Evolutionary conservation across 2,888 invertebrate genomes (phyloP).

Genomic region (Thera obeliscata): DNA sequence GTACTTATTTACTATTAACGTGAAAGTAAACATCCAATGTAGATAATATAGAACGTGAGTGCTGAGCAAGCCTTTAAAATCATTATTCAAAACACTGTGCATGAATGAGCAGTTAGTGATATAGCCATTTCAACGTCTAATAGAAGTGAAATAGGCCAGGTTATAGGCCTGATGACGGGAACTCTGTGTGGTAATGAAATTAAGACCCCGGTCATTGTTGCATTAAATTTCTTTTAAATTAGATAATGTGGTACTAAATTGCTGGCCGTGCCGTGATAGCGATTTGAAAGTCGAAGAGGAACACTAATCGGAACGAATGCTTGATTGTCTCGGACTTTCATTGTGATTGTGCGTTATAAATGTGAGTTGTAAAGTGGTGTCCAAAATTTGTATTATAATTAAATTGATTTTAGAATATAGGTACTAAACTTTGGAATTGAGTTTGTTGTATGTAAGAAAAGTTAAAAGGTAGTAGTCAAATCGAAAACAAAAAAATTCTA

Average conservation of each 20-base stretch:
- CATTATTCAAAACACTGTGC: no score
- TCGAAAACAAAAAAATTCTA: no score
- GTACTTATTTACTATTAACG: no score
- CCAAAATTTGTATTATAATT: neutral
- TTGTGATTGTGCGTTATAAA: slow-evolving; percentile 35
- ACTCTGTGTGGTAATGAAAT: slow-evolving; percentile 80
- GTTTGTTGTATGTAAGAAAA: no score
- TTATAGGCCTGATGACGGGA: slow-evolving; percentile 25
- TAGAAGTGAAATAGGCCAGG: slow-evolving; percentile 11
- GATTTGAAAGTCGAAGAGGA: slow-evolving; percentile 50
- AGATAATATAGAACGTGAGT: no score
- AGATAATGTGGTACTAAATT: slow-evolving; percentile 66
- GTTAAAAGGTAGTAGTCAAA: no score
- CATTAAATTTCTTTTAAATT: slow-evolving; percentile 75
- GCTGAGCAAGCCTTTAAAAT: no score
- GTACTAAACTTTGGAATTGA: no score
- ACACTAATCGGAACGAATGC: slow-evolving; percentile 46
- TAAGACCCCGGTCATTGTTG: slow-evolving; percentile 74
- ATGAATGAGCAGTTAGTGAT: no score
- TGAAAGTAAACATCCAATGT: no score
- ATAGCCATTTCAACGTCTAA: neutral
- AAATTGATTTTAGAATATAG: no score
- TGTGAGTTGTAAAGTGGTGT: slow-evolving; percentile 9
- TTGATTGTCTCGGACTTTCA: slow-evolving; percentile 51
- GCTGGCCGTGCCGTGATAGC: slow-evolving; percentile 49